phyloP scores from a whole-genome alignment of 2,888 invertebrate genomes.

The Drosophila ezoana region DNA sequence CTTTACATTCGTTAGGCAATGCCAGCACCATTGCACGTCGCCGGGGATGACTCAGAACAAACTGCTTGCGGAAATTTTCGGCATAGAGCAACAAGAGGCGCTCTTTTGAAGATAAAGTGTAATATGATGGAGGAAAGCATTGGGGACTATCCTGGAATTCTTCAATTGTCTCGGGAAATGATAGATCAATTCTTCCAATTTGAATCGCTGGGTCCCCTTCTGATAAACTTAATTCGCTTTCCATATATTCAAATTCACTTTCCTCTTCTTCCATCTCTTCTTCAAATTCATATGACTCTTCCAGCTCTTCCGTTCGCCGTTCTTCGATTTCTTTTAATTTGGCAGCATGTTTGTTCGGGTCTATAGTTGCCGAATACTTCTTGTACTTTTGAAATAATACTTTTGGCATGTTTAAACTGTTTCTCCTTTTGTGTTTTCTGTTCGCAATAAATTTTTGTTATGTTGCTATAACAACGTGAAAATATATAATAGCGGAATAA shows the following conservation, averaged over 20 bases:
- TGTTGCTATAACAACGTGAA: slow-evolving; percentile 55
- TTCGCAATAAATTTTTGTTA: slow-evolving; percentile 36
- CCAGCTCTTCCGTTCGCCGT: slow-evolving; percentile 1
- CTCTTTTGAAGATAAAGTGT: slow-evolving; percentile 89
- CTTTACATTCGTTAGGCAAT: slow-evolving; percentile 90
- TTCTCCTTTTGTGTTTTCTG: slow-evolving; percentile 29
- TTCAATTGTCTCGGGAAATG: slow-evolving; percentile 80
- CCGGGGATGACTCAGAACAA: slow-evolving; percentile 86
- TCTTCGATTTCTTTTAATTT: slow-evolving; percentile 70
- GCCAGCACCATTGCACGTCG: slow-evolving; percentile 90
- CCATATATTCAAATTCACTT: slow-evolving; percentile 29
- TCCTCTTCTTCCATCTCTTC: slow-evolving; percentile 53
- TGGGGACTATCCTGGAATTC: slow-evolving; percentile 85
- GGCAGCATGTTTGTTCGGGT: slow-evolving; percentile 53
- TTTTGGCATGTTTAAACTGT: slow-evolving; percentile 53
- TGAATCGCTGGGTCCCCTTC: slow-evolving; percentile 66
- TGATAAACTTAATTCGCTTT: slow-evolving; percentile 53
- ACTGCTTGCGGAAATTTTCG: slow-evolving; percentile 92
- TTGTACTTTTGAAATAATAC: slow-evolving; percentile 50
- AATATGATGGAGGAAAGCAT: slow-evolving; percentile 89
- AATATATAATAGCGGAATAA: not conserved
- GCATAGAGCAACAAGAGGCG: slow-evolving; percentile 89
- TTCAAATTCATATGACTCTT: slow-evolving; percentile 18
- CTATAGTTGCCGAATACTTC: slow-evolving; percentile 38
- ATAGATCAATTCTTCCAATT: slow-evolving; percentile 82